Evolutionary conservation across 2,797 vertebrate species (phyloP), one percentile per base, ranked within the genome.

Genomic region (Aplochiton taeniatus): DNA sequence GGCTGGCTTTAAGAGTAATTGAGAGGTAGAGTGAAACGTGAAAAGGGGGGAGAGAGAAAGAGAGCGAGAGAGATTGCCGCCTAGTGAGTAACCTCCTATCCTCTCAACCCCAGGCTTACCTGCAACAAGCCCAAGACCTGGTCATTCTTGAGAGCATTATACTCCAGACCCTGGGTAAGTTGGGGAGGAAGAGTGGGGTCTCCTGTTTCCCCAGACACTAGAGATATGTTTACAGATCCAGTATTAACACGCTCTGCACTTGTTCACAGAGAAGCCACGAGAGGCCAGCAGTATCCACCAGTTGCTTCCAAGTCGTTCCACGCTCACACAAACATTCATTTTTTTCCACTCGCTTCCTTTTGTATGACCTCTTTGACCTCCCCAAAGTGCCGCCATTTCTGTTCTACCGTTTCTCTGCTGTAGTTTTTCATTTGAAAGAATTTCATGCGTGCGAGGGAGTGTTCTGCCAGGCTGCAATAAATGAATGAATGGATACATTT

Each of bases 141-240:
- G 95, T 96, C 91, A 98, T 98, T 92, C 93, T 98, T 91, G 96
- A 98, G 95, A 98, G 95, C 92, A 96, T 98, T 87, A 97, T 98
- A 85, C 94, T 98, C 80, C 96, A 98, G 93, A 98, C 96, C 90
- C 90, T 98, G 92, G 96, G 96, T 98, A 94, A 96, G 95, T 95
- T 91, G 86, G 88, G 88, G 89, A 72, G 73, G 88, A 88, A 81
- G 73, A 90, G 75, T 75, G 80, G 89, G 88, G 88, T 88, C 90
- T 87, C 77, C 83, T 68, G 68, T 81, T 72, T 71, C 59, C 74
- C 83, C 81, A 78, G 75, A 73, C 81, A 79, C 75, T 80, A 74
- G 46, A 75, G 51, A 81, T 66, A 47, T 77, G 67, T 70, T 72
- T 54, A 53, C 63, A 73, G 75, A 81, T 68, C 47, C 57, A 57